phyloP scores from a whole-genome alignment of 2,797 vertebrate genomes.

The Acestrorhynchus altus region DNA sequence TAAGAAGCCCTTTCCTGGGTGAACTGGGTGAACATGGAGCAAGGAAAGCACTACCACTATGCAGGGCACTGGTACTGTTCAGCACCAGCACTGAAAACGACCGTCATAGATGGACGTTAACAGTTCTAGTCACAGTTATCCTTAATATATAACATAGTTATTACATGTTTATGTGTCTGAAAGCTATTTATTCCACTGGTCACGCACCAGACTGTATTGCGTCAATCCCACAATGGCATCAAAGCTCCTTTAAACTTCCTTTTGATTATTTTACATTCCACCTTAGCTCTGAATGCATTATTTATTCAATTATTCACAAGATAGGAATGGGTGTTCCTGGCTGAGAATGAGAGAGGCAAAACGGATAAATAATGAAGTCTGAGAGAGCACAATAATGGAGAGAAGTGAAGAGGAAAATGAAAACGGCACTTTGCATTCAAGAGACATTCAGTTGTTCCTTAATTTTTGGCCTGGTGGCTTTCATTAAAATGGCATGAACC shows the following conservation, averaged over 20 bases:
- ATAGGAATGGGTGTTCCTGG: slow-evolving; percentile 33
- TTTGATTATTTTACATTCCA: slow-evolving; percentile 23
- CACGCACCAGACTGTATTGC: not conserved
- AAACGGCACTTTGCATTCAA: slow-evolving; percentile 46
- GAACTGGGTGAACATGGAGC: too few relatives aligned
- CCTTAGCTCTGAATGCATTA: slow-evolving; percentile 28
- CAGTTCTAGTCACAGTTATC: too few relatives aligned
- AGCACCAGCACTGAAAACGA: too few relatives aligned
- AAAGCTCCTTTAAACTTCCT: not conserved
- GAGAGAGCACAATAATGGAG: not conserved
- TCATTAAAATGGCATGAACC: slow-evolving; percentile 37
- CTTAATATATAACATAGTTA: too few relatives aligned
- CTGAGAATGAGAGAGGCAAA: slow-evolving; percentile 11
- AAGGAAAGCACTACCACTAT: too few relatives aligned
- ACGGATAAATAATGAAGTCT: slow-evolving; percentile 42
- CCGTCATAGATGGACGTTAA: too few relatives aligned
- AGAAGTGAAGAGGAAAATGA: slow-evolving; percentile 47
- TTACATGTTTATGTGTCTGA: not conserved
- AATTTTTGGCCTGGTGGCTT: slow-evolving; percentile 25
- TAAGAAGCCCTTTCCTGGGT: too few relatives aligned
- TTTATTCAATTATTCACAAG: slow-evolving; percentile 38
- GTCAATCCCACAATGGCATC: not conserved
- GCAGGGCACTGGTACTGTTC: too few relatives aligned
- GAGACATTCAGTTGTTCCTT: slow-evolving; percentile 32
- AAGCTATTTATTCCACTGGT: not conserved